Percentiles rank a stretch among this genome's conserved stretches.
Evolutionary conservation across 23 tunicate genomes (phyloP).

Genomic region (Aplidium turbinatum): DNA sequence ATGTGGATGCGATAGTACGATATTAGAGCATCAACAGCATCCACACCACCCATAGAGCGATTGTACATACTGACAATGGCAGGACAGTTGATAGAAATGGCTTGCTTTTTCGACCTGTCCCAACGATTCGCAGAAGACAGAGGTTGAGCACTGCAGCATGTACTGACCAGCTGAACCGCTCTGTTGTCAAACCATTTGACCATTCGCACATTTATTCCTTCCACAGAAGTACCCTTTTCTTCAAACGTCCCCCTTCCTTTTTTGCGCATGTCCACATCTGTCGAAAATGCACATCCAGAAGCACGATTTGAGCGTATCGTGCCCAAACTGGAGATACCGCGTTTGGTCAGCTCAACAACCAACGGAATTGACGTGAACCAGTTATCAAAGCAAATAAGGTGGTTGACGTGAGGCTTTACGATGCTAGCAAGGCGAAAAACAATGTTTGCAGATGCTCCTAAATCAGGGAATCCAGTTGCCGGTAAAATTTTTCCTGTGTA

Average conservation of each 20-base stretch:
- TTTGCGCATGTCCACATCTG: too few relatives aligned
- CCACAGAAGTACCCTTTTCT: neutral
- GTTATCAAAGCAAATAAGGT: too few relatives aligned
- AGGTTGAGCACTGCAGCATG: conserved; percentile 19
- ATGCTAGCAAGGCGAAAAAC: too few relatives aligned
- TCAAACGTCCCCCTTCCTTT: neutral
- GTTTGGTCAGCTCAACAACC: too few relatives aligned
- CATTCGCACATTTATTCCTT: conserved; percentile 1
- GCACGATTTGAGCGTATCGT: too few relatives aligned
- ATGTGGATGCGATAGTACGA: neutral
- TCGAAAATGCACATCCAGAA: too few relatives aligned
- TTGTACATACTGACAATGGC: neutral
- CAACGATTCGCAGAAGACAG: neutral
- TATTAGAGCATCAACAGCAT: conserved; percentile 19
- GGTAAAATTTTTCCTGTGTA: too few relatives aligned
- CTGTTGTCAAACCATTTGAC: conserved; percentile 23
- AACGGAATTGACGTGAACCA: too few relatives aligned
- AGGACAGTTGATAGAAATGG: neutral
- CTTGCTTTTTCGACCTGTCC: conserved; percentile 4
- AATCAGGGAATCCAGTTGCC: too few relatives aligned
- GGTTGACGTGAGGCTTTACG: too few relatives aligned
- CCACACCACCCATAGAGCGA: conserved; percentile 17
- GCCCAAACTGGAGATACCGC: too few relatives aligned
- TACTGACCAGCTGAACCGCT: conserved; percentile 1
- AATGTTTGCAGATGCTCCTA: too few relatives aligned